phyloP scores from a whole-genome alignment of 2,888 invertebrate genomes.

The Drosophila nigritarsus region DNA sequence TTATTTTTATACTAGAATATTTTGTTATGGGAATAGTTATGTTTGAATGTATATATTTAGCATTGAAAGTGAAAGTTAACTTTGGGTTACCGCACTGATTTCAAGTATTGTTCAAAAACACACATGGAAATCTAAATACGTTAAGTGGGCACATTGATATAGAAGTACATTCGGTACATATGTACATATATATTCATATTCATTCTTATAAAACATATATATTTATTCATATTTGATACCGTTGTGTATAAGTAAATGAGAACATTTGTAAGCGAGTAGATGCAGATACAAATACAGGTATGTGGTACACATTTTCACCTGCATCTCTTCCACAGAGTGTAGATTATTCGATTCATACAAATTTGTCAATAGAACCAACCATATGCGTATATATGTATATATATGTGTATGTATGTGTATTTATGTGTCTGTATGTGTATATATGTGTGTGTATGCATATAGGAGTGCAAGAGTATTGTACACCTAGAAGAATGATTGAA shows the following conservation, averaged over 20 bases:
- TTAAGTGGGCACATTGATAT: constrained; percentile 66
- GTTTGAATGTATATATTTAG: constrained; percentile 10
- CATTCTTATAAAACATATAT: constrained; percentile 8
- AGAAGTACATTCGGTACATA: constrained; percentile 19
- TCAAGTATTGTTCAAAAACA: constrained; percentile 45
- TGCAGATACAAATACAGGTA: neutral
- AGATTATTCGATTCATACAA: neutral
- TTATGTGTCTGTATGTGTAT: neutral
- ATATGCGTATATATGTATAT: neutral
- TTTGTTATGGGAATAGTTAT: neutral
- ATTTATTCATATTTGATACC: constrained; percentile 10
- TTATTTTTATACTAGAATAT: neutral
- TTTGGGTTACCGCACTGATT: constrained; percentile 73
- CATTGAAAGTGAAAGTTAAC: constrained; percentile 78
- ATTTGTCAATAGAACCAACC: neutral
- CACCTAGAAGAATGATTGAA: constrained; percentile 49
- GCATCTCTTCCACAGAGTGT: neutral
- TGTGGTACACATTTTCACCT: neutral
- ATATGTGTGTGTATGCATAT: neutral
- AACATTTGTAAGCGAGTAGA: neutral
- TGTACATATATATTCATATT: constrained; percentile 1
- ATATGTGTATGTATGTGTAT: neutral
- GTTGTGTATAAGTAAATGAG: constrained; percentile 12
- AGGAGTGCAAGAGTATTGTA: constrained; percentile 2
- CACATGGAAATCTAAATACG: constrained; percentile 60